phyloP scores from a whole-genome alignment of 2,888 invertebrate species.

The Dione vanillae region DNA sequence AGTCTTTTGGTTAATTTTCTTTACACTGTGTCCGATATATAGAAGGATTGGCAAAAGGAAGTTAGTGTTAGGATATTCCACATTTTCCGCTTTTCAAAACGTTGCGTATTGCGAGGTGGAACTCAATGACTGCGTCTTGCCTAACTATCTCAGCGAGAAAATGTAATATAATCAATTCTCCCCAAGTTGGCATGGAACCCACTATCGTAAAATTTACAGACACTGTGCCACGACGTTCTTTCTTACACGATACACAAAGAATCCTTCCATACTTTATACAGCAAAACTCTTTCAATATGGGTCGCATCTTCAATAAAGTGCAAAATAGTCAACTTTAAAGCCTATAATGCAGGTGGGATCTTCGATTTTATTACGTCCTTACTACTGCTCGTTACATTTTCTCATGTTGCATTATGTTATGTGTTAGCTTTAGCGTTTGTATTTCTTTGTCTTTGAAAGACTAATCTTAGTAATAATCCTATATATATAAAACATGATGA shows the following conservation, averaged over 20 bases:
- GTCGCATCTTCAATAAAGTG: constrained; percentile 23
- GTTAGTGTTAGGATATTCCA: no score
- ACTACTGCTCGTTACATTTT: constrained; percentile 30
- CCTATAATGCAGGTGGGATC: constrained; percentile 29
- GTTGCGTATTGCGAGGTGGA: no score
- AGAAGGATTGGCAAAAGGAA: no score
- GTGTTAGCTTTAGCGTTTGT: not conserved
- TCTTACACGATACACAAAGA: not conserved
- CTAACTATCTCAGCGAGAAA: no score
- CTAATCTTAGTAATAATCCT: not conserved
- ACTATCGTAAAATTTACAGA: no score
- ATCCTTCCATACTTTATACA: not conserved
- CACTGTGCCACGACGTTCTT: not conserved
- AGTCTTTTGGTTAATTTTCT: no score
- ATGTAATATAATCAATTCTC: no score
- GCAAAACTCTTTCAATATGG: constrained; percentile 12
- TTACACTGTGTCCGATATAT: no score
- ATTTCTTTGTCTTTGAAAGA: not conserved
- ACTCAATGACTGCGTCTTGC: no score
- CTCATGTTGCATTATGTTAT: constrained; percentile 25
- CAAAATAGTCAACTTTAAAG: constrained; percentile 30
- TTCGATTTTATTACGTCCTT: constrained; percentile 28
- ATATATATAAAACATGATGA: not conserved
- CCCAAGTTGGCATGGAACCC: no score
- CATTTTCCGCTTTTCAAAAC: no score